Evolutionary conservation across 64 coral and sea anemone genomes (phyloP), one percentile per base, ranked within the genome.

Genomic region (Hydrozoanthus tunicans): DNA sequence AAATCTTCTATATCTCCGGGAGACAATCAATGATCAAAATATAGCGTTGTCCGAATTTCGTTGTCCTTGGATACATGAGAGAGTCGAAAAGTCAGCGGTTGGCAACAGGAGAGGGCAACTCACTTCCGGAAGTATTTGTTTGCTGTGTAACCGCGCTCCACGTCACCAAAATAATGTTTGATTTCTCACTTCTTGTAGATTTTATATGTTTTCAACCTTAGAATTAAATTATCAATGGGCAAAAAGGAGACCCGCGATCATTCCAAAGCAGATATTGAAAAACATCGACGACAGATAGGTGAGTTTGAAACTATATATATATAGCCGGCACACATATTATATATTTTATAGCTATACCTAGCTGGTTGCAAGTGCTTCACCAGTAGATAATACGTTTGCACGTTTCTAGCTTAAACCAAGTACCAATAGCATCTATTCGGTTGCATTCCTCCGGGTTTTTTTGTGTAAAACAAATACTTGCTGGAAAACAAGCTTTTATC

Each of bases 241-340:
- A 86, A 56, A 73, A 86, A n/a, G 59, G 83, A 86, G 27, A 54
- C 83, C 57, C 83, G 83, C 7, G 83, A 86, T 56, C 83, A 86
- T 86, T 86, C 83, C 5, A 86, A 86, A 55, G 83, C 83, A 86
- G 83, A 86, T 27, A 86, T 86, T 59, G 83, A 86, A 86, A 86
- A 56, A 60, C 83, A 86, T 56, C 54, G 83, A 60, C 72, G 73
- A 86, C 83, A 73, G 20, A 86, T 86, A 27, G 83, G 83, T 86
- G 24, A 74, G 83, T 86, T 86, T 86, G 51, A 12, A 5, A 11
- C 59, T 12, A 17, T 26, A 11, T 7, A 6, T 13, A 14, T 11
- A 7, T 13, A 6, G 5, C 4, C 8, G 32, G 13, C 64, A 6
- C 4, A 24, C 8, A 4, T 17, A 57, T n/a, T 57, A 58, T 14